Conservation (phyloP, 2,113 vertebrate species). For the Rattus rattus region DNA sequence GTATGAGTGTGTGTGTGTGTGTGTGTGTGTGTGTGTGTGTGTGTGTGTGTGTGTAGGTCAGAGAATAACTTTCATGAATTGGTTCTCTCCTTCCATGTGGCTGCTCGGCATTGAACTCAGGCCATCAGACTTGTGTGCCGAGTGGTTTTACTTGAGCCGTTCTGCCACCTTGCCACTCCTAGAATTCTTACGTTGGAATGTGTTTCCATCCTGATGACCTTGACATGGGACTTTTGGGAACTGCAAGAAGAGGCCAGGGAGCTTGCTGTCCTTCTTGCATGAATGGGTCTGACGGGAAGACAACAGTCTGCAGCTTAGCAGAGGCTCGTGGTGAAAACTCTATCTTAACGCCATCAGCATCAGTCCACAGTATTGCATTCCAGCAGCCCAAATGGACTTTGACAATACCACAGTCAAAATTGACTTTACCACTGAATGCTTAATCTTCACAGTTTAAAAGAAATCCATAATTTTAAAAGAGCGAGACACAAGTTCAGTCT, state of each 20-base stretch:
- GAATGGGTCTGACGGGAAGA: background rate
- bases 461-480: constrained; percentile 6
- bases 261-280: background rate
- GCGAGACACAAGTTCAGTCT: constrained; percentile 8
- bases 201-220: background rate
- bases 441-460: constrained; percentile 16
- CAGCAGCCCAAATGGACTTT: background rate
- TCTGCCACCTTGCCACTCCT: background rate
- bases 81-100: background rate
- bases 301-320: background rate
- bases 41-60: background rate
- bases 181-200: background rate
- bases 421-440: constrained; percentile 4
- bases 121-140: background rate
- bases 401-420: background rate
- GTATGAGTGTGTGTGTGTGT: no score
- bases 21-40: background rate
- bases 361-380: background rate
- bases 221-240: background rate
- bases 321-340: background rate
- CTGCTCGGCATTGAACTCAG: background rate
- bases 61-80: background rate
- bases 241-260: background rate
- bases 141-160: background rate
- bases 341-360: background rate